Percentiles rank a stretch among this genome's conserved stretches.
phyloP scores from a whole-genome alignment of 2,888 invertebrate species.

The Eupeodes latifasciatus region DNA sequence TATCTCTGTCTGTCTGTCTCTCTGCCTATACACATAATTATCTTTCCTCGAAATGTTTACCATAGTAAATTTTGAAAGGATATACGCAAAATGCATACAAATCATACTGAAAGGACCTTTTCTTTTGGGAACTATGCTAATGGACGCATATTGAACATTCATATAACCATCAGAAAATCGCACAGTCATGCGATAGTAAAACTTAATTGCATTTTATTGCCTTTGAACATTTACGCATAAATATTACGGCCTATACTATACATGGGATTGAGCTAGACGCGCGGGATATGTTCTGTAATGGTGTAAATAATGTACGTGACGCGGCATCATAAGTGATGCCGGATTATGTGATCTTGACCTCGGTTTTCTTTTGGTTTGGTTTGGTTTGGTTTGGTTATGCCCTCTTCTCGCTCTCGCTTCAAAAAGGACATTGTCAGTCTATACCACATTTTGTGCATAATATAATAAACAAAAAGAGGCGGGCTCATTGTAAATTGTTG shows the following conservation, averaged over 20 bases:
- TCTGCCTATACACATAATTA: not conserved
- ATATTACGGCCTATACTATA: not conserved
- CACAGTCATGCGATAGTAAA: conserved; percentile 30
- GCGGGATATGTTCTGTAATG: not conserved
- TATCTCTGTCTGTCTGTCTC: not conserved
- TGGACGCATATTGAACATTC: conserved; percentile 38
- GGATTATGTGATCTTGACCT: conserved; percentile 28
- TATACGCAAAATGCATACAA: not conserved
- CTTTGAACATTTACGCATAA: not conserved
- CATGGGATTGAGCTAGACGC: too few species aligned
- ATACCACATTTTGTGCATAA: conserved; percentile 23
- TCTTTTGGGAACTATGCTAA: conserved; percentile 40
- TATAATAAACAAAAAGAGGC: conserved; percentile 13
- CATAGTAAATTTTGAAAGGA: conserved; percentile 48
- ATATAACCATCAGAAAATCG: conserved; percentile 22
- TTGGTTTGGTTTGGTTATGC: not conserved
- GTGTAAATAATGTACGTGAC: conserved; percentile 10
- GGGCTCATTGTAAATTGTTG: conserved; percentile 54
- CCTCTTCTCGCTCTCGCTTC: not conserved
- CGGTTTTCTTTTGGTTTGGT: not conserved
- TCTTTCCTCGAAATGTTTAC: conserved; percentile 52
- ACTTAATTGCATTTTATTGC: conserved; percentile 62
- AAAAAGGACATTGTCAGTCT: conserved; percentile 2
- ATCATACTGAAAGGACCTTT: conserved; percentile 37
- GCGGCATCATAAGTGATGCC: conserved; percentile 25